Evolutionary conservation across 1,140 invertebrate species (phyloP), one percentile per base, ranked within the genome.

Genomic region (Bradynema listronoti): DNA sequence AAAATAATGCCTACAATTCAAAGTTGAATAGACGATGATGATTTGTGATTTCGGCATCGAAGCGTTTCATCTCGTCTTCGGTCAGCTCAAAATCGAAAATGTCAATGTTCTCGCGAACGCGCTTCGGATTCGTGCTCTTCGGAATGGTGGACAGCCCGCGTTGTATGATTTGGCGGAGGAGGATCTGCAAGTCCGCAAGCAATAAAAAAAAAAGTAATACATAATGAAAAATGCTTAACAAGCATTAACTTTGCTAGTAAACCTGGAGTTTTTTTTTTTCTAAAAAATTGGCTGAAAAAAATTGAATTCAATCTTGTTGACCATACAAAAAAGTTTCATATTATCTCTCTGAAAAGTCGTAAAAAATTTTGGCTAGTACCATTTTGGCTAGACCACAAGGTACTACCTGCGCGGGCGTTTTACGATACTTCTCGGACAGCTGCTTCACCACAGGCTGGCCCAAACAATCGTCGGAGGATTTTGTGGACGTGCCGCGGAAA

Each of bases 171-270:
- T 72, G 58, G 4, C 60, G 53, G 1, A 69, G 16, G 22, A 57
- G 29, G 50, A 89, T 78, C 79, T 87, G 85, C 6, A 85, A 6
- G n/a, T n/a, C n/a, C n/a, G n/a, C 1, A n/a, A 50, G 16, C 22
- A 43, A 36, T 47, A 36, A 42, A 2, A 5, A 27, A 50, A 25
- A 39, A 14, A 14, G n/a, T 14, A 39, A 19, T 14, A 39, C 36
- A 39, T 39, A 39, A 39, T 19, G 36, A 14, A 14, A 19, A 39
- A 19, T 19, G n/a, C n/a, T n/a, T n/a, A n/a, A n/a, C n/a, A n/a
- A n/a, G n/a, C n/a, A n/a, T n/a, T n/a, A n/a, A n/a, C n/a, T n/a
- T n/a, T n/a, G n/a, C n/a, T n/a, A n/a, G n/a, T n/a, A n/a, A n/a
- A n/a, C n/a, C n/a, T n/a, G n/a, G n/a, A n/a, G n/a, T n/a, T n/a